Base-by-base conservation (phyloP, 2,113 vertebrate genomes). In the Gavia stellata region DNA sequence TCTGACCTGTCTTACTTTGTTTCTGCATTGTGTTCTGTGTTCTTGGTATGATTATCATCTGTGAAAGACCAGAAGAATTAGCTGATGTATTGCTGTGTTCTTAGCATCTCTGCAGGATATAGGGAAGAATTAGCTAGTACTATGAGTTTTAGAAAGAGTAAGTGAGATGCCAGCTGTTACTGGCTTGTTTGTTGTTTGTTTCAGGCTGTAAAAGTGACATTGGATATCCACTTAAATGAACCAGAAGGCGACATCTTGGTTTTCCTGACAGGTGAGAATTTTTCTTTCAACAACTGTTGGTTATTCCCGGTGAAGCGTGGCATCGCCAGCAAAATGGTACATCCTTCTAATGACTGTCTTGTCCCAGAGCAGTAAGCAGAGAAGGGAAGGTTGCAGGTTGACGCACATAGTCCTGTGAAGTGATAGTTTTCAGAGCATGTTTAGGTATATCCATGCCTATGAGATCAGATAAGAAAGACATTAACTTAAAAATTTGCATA, bases 181-280 rank as follows among this genome's bases (percentile, higher is more conserved):
- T 84, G 77, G 9, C 21, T 68, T 79, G 47, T 94, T 31, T 94
- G 15, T 84, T 93, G 77, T 83, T 94, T 92, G n/a, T 86, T 97
- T 80, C 96, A 99, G 99, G 99, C 99, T 75, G 98, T 99, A 25
- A 99, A 98, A 96, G 94, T 99, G 78, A 97, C 99, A 5, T 90
- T 99, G 97, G 98, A 99, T 94, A 95, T 99, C 55, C 99, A 99
- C 93, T 98, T 99, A 71, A 98, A 98, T 96, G 99, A 99, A 94
- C 96, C 97, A 90, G 98, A 98, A 67, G 99, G 99, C 0, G 99
- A 99, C 91, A 99, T 99, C 97, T 98, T 99, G 84, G 99, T 99
- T 85, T 99, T 99, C 97, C 97, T 99, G 77, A 99, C 99, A 89
- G 99, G 99, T 99, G 81, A 94, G 97, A 36, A 21, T 88, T 79